Conservation (phyloP, 2,888 invertebrate species). For the Phlogophora meticulosa region DNA sequence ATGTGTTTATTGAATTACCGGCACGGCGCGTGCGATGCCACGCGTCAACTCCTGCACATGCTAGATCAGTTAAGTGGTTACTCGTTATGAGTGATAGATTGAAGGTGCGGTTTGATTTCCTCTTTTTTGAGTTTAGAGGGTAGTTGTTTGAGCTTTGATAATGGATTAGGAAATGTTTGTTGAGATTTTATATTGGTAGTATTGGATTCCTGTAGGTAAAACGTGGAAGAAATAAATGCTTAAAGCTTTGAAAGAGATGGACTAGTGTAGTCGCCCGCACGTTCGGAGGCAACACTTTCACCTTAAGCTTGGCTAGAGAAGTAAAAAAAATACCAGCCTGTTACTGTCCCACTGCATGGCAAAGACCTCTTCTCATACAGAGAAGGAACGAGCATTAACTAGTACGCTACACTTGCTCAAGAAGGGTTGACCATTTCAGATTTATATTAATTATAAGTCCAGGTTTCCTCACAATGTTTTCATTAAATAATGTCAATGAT, state of each 20-base stretch:
- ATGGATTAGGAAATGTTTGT: slow-evolving; percentile 58
- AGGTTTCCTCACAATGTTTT: no score
- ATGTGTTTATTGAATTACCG: slow-evolving; percentile 91
- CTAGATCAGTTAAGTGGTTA: slow-evolving; percentile 76
- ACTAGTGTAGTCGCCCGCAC: no score
- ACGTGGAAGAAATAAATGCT: background rate
- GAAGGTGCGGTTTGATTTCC: slow-evolving; percentile 69
- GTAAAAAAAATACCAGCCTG: no score
- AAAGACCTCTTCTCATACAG: no score
- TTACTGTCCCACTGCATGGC: no score
- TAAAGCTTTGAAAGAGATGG: background rate
- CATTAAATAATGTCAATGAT: no score
- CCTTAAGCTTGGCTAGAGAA: no score
- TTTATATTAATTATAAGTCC: no score
- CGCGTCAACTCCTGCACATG: slow-evolving; percentile 78
- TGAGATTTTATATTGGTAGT: slow-evolving; percentile 29
- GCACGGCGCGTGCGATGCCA: slow-evolving; percentile 85
- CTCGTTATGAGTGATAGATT: slow-evolving; percentile 76
- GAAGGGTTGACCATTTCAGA: no score
- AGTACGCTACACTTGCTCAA: no score
- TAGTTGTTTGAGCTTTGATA: slow-evolving; percentile 50
- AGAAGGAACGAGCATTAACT: no score
- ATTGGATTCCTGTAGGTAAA: background rate
- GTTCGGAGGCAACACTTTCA: no score
- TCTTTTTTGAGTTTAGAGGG: slow-evolving; percentile 53